Base-by-base conservation (phyloP, 2,113 vertebrate species). In the Aspiorhynchus laticeps region DNA sequence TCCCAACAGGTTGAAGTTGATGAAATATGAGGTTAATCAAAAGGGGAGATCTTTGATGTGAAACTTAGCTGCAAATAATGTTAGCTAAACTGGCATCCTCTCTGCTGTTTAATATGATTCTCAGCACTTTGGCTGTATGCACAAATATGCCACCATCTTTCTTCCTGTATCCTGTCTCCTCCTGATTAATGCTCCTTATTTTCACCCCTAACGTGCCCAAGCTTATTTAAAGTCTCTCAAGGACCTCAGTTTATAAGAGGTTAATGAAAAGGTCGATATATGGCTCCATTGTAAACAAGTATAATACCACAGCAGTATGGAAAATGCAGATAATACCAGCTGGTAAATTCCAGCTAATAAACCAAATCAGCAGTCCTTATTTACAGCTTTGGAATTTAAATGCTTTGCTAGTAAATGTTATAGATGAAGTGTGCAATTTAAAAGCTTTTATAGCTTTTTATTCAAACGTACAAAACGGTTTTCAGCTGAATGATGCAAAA, bases 11-110 rank as follows among this genome's bases (percentile, higher is more conserved):
- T 28, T 38, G 31, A 74, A 36, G 33, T 74, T 74, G 33, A 84
- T 84, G 31, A 84, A 84, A 84, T 74, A 74, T 28, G 69, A 74
- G 33, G 82, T 84, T 84, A 59, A 84, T 84, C 65, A 84, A 84
- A 74, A 59, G 33, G n/a, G 51, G 51, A 41, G 8, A 53, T 26
- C 82, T 73, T 38, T 74, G 69, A 74, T 84, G 82, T 24, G 51
- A 80, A 80, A 80, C 33, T 15, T 24, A 61, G 33, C 53, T 41
- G 56, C 56, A 26, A 79, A 81, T 46, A 67, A 82, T 41, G n/a
- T 48, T 48, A 71, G 69, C 69, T 74, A 36, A 51, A 56, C 82
- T 56, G 82, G 67, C 82, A 73, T 83, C 43, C 12, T 8, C 63
- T 83, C 65, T 83, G 17, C 65, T 83, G 65, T 71, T 71, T 71